A percentile compares a stretch with the other conserved stretches of the same genome.
Conservation (phyloP, 2,797 vertebrate genomes). For the Sebastes kiyomatsui region DNA sequence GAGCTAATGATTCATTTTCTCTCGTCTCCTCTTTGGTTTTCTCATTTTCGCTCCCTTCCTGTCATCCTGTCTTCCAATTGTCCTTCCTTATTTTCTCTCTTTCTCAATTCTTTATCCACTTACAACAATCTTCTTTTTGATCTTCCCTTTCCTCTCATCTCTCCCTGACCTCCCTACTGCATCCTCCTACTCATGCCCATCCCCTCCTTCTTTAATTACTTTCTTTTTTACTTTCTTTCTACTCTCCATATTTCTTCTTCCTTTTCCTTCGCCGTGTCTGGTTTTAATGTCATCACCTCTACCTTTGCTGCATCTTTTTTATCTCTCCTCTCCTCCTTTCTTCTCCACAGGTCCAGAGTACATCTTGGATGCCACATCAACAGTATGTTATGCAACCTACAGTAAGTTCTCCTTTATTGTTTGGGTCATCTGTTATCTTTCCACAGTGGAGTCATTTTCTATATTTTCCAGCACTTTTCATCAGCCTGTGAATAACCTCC, state of each 20-base stretch:
- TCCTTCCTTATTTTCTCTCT: constrained; percentile 52
- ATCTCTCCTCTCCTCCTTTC: background rate
- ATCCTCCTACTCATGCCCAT: constrained; percentile 34
- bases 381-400: constrained; percentile 99
- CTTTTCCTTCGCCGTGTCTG: constrained; percentile 18
- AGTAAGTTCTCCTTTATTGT: constrained; percentile 86
- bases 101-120: constrained; percentile 53
- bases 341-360: constrained; percentile 94
- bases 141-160: constrained; percentile 49
- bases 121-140: constrained; percentile 62
- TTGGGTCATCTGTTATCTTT: constrained; percentile 1
- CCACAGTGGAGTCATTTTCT: constrained; percentile 6
- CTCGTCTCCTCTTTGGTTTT: constrained; percentile 50
- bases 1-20: constrained; percentile 73
- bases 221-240: constrained; percentile 34
- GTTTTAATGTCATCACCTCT: background rate
- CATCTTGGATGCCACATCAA: constrained; percentile 99
- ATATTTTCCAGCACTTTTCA: background rate
- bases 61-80: constrained; percentile 56
- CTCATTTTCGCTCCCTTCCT: constrained; percentile 57
- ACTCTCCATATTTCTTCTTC: background rate
- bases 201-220: constrained; percentile 46
- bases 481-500: constrained; percentile 41
- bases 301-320: background rate
- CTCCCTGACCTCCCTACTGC: constrained; percentile 43